phyloP scores from a whole-genome alignment of 2,113 vertebrate species.

The Engystomops pustulosus region DNA sequence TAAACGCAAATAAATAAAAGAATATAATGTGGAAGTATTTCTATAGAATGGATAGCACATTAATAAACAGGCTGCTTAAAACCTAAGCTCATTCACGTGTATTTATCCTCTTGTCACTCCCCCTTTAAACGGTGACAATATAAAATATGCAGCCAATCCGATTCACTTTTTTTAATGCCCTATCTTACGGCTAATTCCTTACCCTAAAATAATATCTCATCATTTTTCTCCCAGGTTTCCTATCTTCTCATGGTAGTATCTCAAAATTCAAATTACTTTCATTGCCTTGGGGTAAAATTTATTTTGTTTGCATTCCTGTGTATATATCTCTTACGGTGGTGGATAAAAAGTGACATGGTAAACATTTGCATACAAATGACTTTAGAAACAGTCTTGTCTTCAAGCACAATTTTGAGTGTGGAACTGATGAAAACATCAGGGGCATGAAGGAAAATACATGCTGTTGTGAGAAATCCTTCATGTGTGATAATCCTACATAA shows the following conservation, averaged over 20 bases:
- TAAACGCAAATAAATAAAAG: not conserved
- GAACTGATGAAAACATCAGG: not conserved
- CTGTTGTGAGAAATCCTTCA: not conserved
- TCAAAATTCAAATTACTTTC: constrained; percentile 52
- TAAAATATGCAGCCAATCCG: constrained; percentile 15
- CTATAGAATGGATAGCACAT: constrained; percentile 3
- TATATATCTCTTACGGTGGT: constrained; percentile 26
- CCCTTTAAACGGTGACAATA: constrained; percentile 12
- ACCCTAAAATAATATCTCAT: constrained; percentile 46
- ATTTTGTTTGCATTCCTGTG: constrained; percentile 34
- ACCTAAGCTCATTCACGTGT: not conserved
- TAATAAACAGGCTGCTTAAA: not conserved
- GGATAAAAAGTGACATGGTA: constrained; percentile 43
- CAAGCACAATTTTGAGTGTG: not conserved
- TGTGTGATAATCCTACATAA: not conserved
- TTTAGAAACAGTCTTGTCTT: constrained; percentile 43
- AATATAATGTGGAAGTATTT: constrained; percentile 8
- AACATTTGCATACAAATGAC: constrained; percentile 59
- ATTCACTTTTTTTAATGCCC: constrained; percentile 21
- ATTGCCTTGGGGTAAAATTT: constrained; percentile 42
- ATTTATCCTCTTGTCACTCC: constrained; percentile 18
- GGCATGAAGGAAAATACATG: not conserved
- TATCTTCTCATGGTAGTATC: constrained; percentile 50
- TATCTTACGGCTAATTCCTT: constrained; percentile 33
- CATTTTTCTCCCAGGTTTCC: constrained; percentile 41